Evolutionary conservation across 2,797 vertebrate species (phyloP), one percentile per base, ranked within the genome.

Genomic region (Dermochelys coriacea): DNA sequence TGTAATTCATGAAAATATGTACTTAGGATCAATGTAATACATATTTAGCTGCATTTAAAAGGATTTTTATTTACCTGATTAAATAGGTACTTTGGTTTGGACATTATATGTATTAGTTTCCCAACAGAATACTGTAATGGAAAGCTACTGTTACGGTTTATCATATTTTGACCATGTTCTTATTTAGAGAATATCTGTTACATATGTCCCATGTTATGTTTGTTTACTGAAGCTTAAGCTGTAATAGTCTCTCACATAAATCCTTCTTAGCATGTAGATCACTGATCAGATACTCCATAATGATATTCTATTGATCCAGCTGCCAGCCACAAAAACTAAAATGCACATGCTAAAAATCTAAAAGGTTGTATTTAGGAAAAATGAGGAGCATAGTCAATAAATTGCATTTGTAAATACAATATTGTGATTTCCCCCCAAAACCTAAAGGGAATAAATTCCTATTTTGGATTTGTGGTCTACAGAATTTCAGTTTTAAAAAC

Each of bases 231-330:
- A 86, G 79, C 27, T 92, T 96, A 93, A 91, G 18, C 55, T 83
- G 55, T 89, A 92, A 83, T 0, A 2, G 50, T 93, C 90, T 94
- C 87, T 94, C 57, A 94, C 41, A 79, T 86, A 97, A 97, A 96
- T 93, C 90, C 93, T 89, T 93, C 91, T 96, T 93, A 96, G 80
- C 21, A 82, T 0, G 0, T 78, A 91, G 89, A 96, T 94, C 96
- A 96, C 95, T 84, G 90, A 96, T 96, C 45, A 92, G 75, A 37
- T 91, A 97, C 95, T 94, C 96, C 7, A 2, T 93, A 95, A 92
- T 75, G 92, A 95, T 91, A 92, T 91, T 82, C 90, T 93, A 55
- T 81, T 52, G 18, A 54, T 89, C 86, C 94, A 94, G 52, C 55
- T 95, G 91, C 68, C 78, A 94, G 71, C n/a, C 74, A 87, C 57